These are phyloP conservation scores for Parazoanthus atlanticus DNA, from an alignment of 92 coral and sea anemone genomes.

Conservation along the genomic window DNA sequence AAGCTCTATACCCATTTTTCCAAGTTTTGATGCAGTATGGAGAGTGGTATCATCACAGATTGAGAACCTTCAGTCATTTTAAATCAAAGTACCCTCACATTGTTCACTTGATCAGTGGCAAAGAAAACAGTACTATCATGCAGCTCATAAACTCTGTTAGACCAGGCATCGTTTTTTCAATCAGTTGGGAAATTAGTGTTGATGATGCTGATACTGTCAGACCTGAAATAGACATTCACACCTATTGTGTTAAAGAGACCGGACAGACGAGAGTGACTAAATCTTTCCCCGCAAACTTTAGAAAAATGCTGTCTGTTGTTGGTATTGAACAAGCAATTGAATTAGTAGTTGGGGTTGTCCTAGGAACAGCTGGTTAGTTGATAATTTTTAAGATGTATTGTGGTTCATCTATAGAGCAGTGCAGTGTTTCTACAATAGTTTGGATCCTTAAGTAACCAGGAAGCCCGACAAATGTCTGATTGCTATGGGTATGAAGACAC, in stretches of 20 bases:
- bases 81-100: conserved; percentile 72
- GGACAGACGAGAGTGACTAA: conserved; percentile 43
- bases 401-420: not conserved
- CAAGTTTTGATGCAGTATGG: conserved; percentile 70
- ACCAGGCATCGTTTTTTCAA: conserved; percentile 61
- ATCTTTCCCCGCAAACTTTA: conserved; percentile 75
- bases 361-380: not conserved
- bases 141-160: conserved; percentile 60
- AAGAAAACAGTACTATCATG: conserved; percentile 60
- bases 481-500: too few species aligned
- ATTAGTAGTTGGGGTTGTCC: conserved; percentile 47
- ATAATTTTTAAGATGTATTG: not conserved
- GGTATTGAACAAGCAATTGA: conserved; percentile 96
- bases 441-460: too few species aligned
- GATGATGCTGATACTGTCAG: conserved; percentile 53
- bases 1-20: conserved; percentile 72
- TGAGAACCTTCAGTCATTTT: conserved; percentile 80
- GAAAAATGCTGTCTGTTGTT: conserved; percentile 68
- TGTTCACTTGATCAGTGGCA: conserved; percentile 53
- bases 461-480: too few species aligned
- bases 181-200: conserved; percentile 74
- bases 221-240: conserved; percentile 69
- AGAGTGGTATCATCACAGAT: conserved; percentile 67
- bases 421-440: too few species aligned
- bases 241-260: conserved; percentile 13